phyloP scores from a whole-genome alignment of 2,888 invertebrate species.

The Taphrorychus bicolor region DNA sequence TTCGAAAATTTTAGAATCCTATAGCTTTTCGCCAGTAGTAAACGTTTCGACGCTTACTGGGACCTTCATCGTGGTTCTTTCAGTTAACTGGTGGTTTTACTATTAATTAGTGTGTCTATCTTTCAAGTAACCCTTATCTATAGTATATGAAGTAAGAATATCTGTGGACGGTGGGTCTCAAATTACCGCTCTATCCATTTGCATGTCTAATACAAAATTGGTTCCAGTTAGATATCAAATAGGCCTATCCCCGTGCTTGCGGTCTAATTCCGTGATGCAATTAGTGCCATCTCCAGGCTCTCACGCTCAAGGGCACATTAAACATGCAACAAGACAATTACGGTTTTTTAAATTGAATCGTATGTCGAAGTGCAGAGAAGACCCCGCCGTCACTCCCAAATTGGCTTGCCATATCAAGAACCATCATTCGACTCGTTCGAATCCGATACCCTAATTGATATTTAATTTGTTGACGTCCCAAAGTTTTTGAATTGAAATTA shows the following conservation, averaged over 20 bases:
- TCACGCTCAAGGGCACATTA: constrained; percentile 15
- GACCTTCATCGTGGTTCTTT: no score
- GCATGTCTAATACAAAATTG: background rate
- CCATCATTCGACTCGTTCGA: constrained; percentile 12
- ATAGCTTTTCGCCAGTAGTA: no score
- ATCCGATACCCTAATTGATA: constrained; percentile 34
- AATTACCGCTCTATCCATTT: background rate
- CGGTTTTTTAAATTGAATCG: constrained; percentile 29
- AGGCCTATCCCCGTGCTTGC: background rate
- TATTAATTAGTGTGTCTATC: no score
- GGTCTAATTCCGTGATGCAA: background rate
- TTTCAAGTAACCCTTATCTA: no score
- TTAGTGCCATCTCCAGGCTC: constrained; percentile 13
- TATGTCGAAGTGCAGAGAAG: constrained; percentile 23
- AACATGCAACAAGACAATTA: constrained; percentile 33
- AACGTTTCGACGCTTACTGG: no score
- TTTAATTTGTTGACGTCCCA: constrained; percentile 35
- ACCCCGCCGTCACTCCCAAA: constrained; percentile 12
- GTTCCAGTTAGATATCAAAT: background rate
- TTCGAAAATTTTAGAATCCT: no score
- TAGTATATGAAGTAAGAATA: no score
- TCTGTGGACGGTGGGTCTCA: no score
- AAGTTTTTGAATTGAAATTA: constrained; percentile 31
- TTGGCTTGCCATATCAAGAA: constrained; percentile 28
- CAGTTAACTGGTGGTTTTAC: no score